Conservation (phyloP, 2,797 vertebrate genomes). For the Coilia nasus region DNA sequence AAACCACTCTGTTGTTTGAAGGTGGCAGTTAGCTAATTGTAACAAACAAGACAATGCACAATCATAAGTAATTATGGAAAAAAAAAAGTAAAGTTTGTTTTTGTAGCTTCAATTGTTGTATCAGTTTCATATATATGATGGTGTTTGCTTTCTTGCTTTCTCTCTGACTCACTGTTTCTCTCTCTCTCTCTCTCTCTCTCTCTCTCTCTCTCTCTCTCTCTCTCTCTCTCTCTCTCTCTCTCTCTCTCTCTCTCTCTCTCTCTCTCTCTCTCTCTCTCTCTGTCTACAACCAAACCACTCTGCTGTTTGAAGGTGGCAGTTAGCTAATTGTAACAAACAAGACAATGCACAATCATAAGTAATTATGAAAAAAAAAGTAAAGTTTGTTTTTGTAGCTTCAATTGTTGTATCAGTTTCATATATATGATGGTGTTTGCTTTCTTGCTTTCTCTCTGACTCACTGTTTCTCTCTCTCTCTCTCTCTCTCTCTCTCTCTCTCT, state of each 20-base stretch:
- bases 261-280: too few species aligned
- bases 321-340: neutral
- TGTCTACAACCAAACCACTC: neutral
- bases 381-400: constrained; percentile 6
- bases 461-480: too few species aligned
- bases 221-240: too few species aligned
- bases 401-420: neutral
- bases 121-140: neutral
- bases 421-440: neutral
- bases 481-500: too few species aligned
- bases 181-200: too few species aligned
- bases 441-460: neutral
- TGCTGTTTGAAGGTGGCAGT: neutral
- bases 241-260: neutral
- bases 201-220: too few species aligned
- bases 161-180: too few species aligned
- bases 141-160: neutral
- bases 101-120: neutral
- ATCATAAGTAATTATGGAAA: neutral
- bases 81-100: neutral
- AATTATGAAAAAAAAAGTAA: neutral
- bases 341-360: neutral
- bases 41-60: neutral
- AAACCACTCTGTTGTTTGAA: neutral
- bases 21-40: neutral